Base-by-base conservation (phyloP, 53 echinoderm and acorn worm species). In the Echinarachnius parma region DNA sequence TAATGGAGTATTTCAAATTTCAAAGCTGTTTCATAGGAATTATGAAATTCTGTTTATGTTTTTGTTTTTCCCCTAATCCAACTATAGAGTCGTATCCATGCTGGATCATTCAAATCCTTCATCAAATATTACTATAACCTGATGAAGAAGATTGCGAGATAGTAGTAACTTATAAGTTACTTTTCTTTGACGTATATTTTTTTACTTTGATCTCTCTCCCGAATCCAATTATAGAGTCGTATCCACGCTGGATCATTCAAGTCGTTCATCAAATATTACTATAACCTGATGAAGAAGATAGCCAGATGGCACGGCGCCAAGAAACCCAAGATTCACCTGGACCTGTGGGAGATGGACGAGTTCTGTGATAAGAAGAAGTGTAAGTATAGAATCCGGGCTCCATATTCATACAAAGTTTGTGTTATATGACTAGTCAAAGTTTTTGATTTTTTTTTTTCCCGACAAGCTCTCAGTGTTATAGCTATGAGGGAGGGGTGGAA, bases 301-400 rank as follows among this genome's bases (percentile, higher is more conserved):
- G 90, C 90, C 8, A 77, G 81, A 9, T 89, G 95, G 87, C 90
- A 95, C 45, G 87, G 87, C 4, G 87, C 79, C 53, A 87, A 82
- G 66, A 86, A 91, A 56, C 95, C 95, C 7, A 24, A 18, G 59
- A 95, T 95, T 21, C 79, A 90, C 23, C 80, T 87, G 3, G 79
- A 95, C 53, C 82, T 95, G n/a, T 91, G 81, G 81, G 58, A 95
- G 62, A 81, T 95, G 78, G 95, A 90, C 25, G 86, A 87, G 34
- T 95, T 90, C 76, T 91, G 90, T 90, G 95, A 95, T 53, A 91
- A 81, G 48, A 95, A 95, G 84, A 82, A 86, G 81, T 87, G 95
- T 95, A 54, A 95, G 87, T 83, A 14, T 4, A 35, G 11, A n/a
- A n/a, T n/a, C n/a, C n/a, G n/a, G n/a, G n/a, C n/a, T n/a, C n/a